phyloP scores from a whole-genome alignment of 2,797 vertebrate species.

The Fringilla coelebs region DNA sequence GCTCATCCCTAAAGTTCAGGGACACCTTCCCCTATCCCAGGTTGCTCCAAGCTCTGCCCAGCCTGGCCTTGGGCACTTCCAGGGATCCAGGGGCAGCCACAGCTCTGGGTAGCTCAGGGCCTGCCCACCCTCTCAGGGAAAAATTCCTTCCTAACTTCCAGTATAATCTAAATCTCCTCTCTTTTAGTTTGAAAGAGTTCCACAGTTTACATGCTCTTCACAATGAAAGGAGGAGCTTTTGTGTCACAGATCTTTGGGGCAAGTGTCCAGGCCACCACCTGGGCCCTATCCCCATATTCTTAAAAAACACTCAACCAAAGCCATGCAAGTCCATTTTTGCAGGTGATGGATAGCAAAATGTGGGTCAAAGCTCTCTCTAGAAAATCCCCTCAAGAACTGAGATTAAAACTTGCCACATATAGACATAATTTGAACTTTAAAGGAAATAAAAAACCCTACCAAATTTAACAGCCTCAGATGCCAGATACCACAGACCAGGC shows the following conservation, averaged over 20 bases:
- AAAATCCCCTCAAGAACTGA: neutral
- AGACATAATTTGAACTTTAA: neutral
- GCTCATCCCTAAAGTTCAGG: neutral
- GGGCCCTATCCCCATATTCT: rapidly evolving
- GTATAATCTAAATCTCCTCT: neutral
- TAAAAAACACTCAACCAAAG: neutral
- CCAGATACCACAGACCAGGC: rapidly evolving
- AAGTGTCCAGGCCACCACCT: neutral
- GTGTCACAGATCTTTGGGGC: neutral
- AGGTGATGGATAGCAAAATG: neutral
- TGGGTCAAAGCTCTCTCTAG: slow-evolving; percentile 10
- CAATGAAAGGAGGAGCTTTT: neutral
- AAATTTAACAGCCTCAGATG: neutral
- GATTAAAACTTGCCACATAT: neutral
- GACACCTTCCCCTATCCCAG: rapidly evolving
- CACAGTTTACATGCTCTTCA: neutral
- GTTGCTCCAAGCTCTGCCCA: rapidly evolving
- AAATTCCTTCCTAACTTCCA: no score
- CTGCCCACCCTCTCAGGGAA: rapidly evolving
- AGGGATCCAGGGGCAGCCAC: neutral
- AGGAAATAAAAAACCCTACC: neutral
- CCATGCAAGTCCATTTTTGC: neutral
- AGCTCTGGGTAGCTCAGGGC: neutral
- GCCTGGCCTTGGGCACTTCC: rapidly evolving
- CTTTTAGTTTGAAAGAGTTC: neutral